phyloP scores from a whole-genome alignment of 2,113 vertebrate species.

The Colistium nudipinnis region DNA sequence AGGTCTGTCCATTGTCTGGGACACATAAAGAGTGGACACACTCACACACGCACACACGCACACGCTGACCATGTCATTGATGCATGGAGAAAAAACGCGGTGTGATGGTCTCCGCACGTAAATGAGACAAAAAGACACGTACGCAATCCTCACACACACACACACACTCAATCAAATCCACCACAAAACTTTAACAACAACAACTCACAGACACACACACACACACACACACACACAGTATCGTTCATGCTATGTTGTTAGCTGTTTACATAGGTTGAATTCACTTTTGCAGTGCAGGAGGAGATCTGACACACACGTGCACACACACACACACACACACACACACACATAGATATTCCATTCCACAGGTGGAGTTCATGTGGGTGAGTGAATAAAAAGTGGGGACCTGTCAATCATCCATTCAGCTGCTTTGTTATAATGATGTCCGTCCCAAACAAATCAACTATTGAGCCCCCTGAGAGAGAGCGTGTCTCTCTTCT shows the following conservation, averaged over 20 bases:
- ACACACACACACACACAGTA: not conserved
- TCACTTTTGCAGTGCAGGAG: too few relatives aligned
- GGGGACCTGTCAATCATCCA: slow-evolving; percentile 30
- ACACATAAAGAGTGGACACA: slow-evolving; percentile 80
- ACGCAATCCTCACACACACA: slow-evolving; percentile 10
- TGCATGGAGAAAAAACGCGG: slow-evolving; percentile 77
- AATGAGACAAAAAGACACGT: slow-evolving; percentile 54
- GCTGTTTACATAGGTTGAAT: too few relatives aligned
- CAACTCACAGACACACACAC: slow-evolving; percentile 1
- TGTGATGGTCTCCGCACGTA: slow-evolving; percentile 73
- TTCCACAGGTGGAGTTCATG: slow-evolving; percentile 23
- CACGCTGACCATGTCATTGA: slow-evolving; percentile 81
- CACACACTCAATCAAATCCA: too few relatives aligned
- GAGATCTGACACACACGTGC: slow-evolving; percentile 1
- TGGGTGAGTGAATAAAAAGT: slow-evolving; percentile 24
- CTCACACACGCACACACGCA: slow-evolving; percentile 75
- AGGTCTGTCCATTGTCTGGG: slow-evolving; percentile 89
- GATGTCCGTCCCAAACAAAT: slow-evolving; percentile 2
- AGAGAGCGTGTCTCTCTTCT: not conserved
- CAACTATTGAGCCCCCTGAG: not conserved
- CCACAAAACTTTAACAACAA: not conserved
- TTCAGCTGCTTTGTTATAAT: slow-evolving; percentile 28
- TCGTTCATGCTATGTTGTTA: not conserved
- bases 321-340: not conserved
- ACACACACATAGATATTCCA: not conserved